Percentiles rank a stretch among this genome's conserved stretches.
Conservation (phyloP, 2,888 invertebrate species). For the Lasioglossum oenotherae region DNA sequence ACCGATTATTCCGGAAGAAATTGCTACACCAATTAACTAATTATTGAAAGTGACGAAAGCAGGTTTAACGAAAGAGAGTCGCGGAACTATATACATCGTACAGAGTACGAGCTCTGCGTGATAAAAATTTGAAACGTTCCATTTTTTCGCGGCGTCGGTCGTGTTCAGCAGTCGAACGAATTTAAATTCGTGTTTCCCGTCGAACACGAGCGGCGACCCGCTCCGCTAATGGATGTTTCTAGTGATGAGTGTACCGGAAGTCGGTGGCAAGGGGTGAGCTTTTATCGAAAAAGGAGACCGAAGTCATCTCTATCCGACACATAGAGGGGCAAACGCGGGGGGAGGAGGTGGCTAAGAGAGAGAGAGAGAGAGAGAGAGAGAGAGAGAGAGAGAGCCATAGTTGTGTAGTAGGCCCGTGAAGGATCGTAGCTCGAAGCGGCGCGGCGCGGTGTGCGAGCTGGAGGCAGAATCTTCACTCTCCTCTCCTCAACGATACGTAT, state of each 20-base stretch:
- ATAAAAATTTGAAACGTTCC: neutral
- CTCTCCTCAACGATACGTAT: conserved; percentile 37
- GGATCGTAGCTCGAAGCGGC: conserved; percentile 40
- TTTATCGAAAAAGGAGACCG: conserved; percentile 61
- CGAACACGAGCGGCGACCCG: conserved; percentile 14
- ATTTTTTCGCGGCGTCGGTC: neutral
- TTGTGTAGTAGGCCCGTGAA: conserved; percentile 18
- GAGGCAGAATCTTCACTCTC: conserved; percentile 52
- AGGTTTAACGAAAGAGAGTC: neutral
- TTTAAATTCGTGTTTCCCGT: conserved; percentile 36
- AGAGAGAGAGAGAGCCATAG: neutral
- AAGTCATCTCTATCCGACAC: conserved; percentile 52
- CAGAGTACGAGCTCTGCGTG: neutral
- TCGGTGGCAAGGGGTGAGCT: conserved; percentile 54
- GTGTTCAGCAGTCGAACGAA: conserved; percentile 1
- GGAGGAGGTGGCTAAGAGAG: neutral
- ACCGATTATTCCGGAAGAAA: no score
- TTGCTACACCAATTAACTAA: no score
- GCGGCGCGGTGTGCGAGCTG: conserved; percentile 13
- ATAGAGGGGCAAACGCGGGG: conserved; percentile 31
- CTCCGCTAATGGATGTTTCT: conserved; percentile 52
- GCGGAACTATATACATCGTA: neutral
- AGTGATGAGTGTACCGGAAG: conserved; percentile 62
- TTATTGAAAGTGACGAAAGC: neutral
- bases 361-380: neutral